Evolutionary conservation across 2,113 vertebrate genomes (phyloP), one percentile per base, ranked within the genome.

Genomic region (Orientallactaga bullata): DNA sequence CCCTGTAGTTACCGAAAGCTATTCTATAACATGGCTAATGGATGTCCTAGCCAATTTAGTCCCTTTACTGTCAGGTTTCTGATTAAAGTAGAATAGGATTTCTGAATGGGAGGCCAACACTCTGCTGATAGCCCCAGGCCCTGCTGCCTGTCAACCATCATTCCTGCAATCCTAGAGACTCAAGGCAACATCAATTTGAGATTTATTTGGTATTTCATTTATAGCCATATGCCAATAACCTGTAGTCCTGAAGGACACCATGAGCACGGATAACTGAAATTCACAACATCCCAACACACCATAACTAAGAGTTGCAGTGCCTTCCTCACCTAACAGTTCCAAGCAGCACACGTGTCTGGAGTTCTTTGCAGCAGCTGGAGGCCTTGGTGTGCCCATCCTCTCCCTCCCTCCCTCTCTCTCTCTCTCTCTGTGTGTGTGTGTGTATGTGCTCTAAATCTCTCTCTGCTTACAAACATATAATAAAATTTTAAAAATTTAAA

Each of bases 131-230:
- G 30, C 68, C 58, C 47, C 11, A 73, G 76, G 86, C 83, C 92
- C 63, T 60, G 47, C 47, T 28, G 4, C 80, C 74, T 74, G 24
- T 90, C 47, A 35, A 9, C 65, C 68, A 89, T 66, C 81, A 79
- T 77, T 61, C 39, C 78, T 91, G 87, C 32, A 76, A 79, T 92
- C 92, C 81, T 87, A 35, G 15, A 69, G 24, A 91, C 55, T 94
- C 58, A 32, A 69, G 26, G 39, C 71, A 81, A 85, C 39, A 85
- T 91, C 77, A 95, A 78, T 28, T 89, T 30, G 28, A 93, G 81
- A 96, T 92, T 96, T 84, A 94, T 81, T 92, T 84, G 28, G 77
- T 65, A 72, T 71, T 89, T 95, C 65, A 71, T 89, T 95, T 93
- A 88, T 24, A 81, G 63, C 32, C 60, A 66, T 60, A 51, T 88